A percentile compares a stretch with the other conserved stretches of the same genome.
Evolutionary conservation across 2,888 invertebrate species (phyloP).

Genomic region (Sialis fuliginosa): DNA sequence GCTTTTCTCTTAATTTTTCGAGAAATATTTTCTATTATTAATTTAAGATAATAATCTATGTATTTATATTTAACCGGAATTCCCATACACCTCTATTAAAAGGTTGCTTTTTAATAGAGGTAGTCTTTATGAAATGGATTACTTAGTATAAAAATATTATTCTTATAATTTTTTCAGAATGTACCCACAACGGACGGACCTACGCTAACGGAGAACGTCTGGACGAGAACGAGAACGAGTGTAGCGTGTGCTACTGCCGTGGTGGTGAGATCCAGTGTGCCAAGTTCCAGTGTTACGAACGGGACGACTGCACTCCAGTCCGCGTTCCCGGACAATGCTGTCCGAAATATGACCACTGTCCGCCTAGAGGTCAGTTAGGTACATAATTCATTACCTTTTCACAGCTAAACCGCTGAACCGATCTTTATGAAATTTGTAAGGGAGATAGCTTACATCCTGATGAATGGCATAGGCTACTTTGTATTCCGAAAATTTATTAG

Average conservation of each 20-base stretch:
- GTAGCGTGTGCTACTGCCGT: constrained; percentile 65
- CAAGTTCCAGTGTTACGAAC: constrained; percentile 54
- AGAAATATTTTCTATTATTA: too few species aligned
- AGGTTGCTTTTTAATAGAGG: background rate
- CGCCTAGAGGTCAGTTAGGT: constrained; percentile 35
- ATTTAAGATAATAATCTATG: too few species aligned
- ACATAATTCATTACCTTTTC: background rate
- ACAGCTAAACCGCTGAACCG: too few species aligned
- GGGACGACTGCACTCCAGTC: constrained; percentile 57
- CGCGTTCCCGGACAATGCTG: constrained; percentile 59
- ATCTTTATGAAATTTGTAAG: too few species aligned
- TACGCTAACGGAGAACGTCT: constrained; percentile 64
- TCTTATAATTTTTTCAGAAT: constrained; percentile 35
- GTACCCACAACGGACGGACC: constrained; percentile 52
- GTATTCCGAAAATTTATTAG: too few species aligned
- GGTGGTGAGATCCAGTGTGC: constrained; percentile 65
- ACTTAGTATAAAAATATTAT: constrained; percentile 1
- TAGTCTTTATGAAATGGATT: too few species aligned
- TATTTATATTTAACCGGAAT: too few species aligned
- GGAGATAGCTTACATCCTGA: too few species aligned
- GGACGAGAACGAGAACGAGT: constrained; percentile 48
- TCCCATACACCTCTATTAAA: background rate
- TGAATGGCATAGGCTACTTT: too few species aligned
- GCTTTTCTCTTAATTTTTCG: too few species aligned
- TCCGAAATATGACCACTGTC: constrained; percentile 67